Evolutionary conservation across 2,888 invertebrate species (phyloP).

Genomic region (Xylophagus ater): DNA sequence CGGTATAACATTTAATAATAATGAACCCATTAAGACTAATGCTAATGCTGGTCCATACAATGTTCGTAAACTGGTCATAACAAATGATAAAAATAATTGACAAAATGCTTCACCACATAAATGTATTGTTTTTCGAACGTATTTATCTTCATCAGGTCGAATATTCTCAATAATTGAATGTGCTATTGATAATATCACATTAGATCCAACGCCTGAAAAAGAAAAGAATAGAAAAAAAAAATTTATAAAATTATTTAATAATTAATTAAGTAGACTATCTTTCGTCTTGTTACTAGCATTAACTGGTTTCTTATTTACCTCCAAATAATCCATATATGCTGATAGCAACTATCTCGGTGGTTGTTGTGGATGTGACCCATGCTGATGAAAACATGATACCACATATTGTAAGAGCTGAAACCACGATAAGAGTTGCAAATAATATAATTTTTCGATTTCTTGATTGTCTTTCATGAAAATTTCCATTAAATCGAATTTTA

Average conservation of each 20-base stretch:
- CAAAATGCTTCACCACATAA: conserved; percentile 38
- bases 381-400: conserved; percentile 37
- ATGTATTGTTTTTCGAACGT: conserved; percentile 35
- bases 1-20: conserved; percentile 35
- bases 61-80: conserved; percentile 36
- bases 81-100: conserved; percentile 36
- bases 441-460: conserved; percentile 32
- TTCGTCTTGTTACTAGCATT: too few species aligned
- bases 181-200: conserved; percentile 32
- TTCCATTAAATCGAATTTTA: conserved; percentile 27
- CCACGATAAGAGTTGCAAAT: conserved; percentile 31
- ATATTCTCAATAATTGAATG: conserved; percentile 36
- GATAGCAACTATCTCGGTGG: conserved; percentile 34
- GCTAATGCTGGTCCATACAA: conserved; percentile 36
- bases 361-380: conserved; percentile 32
- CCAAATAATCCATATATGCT: conserved; percentile 36
- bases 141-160: conserved; percentile 37
- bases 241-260: background rate
- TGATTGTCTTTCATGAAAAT: conserved; percentile 26
- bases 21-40: conserved; percentile 33
- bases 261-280: too few species aligned
- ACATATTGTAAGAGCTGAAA: conserved; percentile 32
- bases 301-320: too few species aligned
- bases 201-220: conserved; percentile 33
- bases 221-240: conserved; percentile 3